phyloP scores from a whole-genome alignment of 2,113 vertebrate genomes.

The Tylochromis polylepis region DNA sequence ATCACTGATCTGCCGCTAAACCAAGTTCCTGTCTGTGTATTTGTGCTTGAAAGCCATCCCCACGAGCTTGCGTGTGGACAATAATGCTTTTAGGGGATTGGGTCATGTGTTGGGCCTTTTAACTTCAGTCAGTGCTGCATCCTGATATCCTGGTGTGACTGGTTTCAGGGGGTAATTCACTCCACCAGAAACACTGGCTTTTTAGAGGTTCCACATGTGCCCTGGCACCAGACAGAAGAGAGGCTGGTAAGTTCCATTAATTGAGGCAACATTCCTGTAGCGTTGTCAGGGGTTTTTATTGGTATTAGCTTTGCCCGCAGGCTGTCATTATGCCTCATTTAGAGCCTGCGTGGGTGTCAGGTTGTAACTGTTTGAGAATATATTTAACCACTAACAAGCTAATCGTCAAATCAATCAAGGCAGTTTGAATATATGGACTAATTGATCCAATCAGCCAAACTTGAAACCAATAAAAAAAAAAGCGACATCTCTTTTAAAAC shows the following conservation, averaged over 20 bases:
- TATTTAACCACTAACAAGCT: conserved; percentile 20
- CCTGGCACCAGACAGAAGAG: conserved; percentile 76
- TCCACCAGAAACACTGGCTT: conserved; percentile 62
- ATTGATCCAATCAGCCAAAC: conserved; percentile 17
- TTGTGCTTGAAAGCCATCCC: conserved; percentile 46
- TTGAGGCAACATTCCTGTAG: conserved; percentile 70
- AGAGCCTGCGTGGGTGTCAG: conserved; percentile 59
- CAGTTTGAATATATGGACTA: conserved; percentile 1
- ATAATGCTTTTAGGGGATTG: conserved; percentile 48
- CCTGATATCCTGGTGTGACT: conserved; percentile 56
- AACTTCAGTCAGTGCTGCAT: conserved; percentile 64
- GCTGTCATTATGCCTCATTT: conserved; percentile 65
- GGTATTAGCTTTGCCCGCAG: conserved; percentile 57
- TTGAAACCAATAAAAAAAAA: not conserved
- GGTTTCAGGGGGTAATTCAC: conserved; percentile 65
- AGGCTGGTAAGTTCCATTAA: conserved; percentile 76
- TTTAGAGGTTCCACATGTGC: conserved; percentile 87
- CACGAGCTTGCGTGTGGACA: conserved; percentile 56
- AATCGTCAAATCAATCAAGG: conserved; percentile 34
- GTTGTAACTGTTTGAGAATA: conserved; percentile 36
- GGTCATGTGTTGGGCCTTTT: conserved; percentile 46
- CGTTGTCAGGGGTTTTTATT: conserved; percentile 72
- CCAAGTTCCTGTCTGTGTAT: conserved; percentile 40
- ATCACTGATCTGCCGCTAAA: conserved; percentile 43
- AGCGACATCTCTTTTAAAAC: not conserved